phyloP scores from a whole-genome alignment of 1,140 invertebrate species.

The Drosophila paulistorum region DNA sequence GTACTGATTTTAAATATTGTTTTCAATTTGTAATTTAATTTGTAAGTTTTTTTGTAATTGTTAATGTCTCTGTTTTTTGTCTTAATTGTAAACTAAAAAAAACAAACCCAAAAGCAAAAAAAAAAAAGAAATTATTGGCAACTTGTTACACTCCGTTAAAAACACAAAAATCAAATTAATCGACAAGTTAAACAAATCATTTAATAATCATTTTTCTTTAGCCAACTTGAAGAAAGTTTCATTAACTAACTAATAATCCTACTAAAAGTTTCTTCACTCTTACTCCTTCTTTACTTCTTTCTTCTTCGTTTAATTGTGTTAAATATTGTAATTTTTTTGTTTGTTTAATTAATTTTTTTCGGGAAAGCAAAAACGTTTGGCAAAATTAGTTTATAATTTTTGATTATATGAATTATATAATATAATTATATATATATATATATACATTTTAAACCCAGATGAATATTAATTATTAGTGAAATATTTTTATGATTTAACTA shows the following conservation, averaged over 20 bases:
- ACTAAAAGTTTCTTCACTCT: not conserved
- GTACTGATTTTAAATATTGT: slow-evolving; percentile 78
- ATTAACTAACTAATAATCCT: not conserved
- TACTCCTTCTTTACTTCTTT: not conserved
- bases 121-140: slow-evolving; percentile 61
- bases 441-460: slow-evolving; percentile 57
- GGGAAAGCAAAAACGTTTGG: slow-evolving; percentile 82
- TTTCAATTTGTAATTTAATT: slow-evolving; percentile 77
- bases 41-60: slow-evolving; percentile 71
- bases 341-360: slow-evolving; percentile 74
- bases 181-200: not conserved
- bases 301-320: slow-evolving; percentile 56
- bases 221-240: slow-evolving; percentile 20
- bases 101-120: slow-evolving; percentile 38
- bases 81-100: slow-evolving; percentile 70
- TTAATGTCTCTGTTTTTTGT: slow-evolving; percentile 75
- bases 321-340: slow-evolving; percentile 73
- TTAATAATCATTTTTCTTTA: too few relatives aligned
- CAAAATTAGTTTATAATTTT: slow-evolving; percentile 80
- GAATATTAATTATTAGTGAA: slow-evolving; percentile 79
- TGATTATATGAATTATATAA: slow-evolving; percentile 59
- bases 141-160: slow-evolving; percentile 72
- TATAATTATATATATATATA: too few relatives aligned
- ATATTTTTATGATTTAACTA: slow-evolving; percentile 69
- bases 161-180: slow-evolving; percentile 3